Base-by-base conservation (phyloP, 1,140 invertebrate species). In the Orius insidiosus region DNA sequence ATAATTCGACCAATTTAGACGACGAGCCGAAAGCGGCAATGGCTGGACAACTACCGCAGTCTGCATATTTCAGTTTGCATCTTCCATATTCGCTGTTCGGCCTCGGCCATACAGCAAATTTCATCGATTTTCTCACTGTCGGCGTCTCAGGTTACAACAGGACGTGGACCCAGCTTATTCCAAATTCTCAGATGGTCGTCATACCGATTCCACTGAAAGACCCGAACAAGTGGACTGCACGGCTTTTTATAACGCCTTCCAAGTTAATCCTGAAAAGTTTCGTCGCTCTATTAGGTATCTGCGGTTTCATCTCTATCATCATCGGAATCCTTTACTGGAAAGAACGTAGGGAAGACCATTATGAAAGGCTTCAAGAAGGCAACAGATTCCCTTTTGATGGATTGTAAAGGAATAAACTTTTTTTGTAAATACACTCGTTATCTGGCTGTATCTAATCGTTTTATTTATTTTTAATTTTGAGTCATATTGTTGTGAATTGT, bases 171-270 rank as follows among this genome's bases (percentile, higher is more conserved):
- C 88, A 94, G 62, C 83, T 98, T 31, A 97, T 98, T 58, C 94
- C 86, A 30, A 98, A 96, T 61, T 96, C 93, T 1, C 93, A 98
- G 64, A 84, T 99, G 61, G 81, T 97, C 13, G 78, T 98, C 1
- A 87, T 97, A 50, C 94, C 94, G 3, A 76, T 78, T 59, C 89
- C 90, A 5, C 68, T 76, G 2, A 64, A 74, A 49, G 68, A 85
- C 38, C 80, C 87, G 5, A 71, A 66, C 5, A 72, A 74, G 57
- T 99, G 95, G 95, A 80, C 78, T 52, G 86, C 78, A 14, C 86
- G 93, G 59, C 63, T 99, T 4, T 99, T 95, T 68, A 82, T 98
- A 0, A 97, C 93, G 0, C 93, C 94, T 1, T 94, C 87, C 61
- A 86, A 89, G 62, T 66, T 94, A 11, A 93, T 98, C 57, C 62